Percentiles rank a stretch among this genome's conserved stretches.
Conservation (phyloP, 2,113 vertebrate genomes). For the Xiphorhynchus elegans region DNA sequence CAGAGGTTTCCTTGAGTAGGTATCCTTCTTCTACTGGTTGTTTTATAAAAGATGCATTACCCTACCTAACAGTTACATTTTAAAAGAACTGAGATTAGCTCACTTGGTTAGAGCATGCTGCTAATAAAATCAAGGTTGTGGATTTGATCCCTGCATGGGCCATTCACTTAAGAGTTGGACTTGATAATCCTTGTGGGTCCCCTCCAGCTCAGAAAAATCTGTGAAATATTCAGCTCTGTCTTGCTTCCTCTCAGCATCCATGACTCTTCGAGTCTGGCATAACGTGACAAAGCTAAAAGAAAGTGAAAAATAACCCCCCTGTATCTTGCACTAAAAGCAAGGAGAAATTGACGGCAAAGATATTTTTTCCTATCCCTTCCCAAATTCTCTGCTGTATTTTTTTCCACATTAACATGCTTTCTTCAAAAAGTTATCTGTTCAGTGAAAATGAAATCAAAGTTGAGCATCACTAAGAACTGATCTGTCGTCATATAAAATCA, state of each 20-base stretch:
- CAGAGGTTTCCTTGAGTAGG: rapidly evolving
- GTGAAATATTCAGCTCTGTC: background rate
- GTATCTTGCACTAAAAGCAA: background rate
- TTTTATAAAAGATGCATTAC: background rate
- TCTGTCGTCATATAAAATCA: background rate
- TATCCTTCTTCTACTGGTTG: background rate
- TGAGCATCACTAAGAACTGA: background rate
- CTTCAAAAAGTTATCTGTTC: background rate
- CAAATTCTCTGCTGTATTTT: background rate
- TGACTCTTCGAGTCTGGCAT: background rate
- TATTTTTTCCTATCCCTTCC: background rate
- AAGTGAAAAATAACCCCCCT: background rate
- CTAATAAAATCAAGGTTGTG: background rate
- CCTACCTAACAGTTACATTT: background rate
- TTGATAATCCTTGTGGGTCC: background rate
- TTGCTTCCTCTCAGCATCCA: background rate
- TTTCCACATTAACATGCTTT: background rate
- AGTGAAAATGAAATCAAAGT: background rate
- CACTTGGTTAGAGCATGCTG: background rate
- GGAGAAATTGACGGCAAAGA: background rate
- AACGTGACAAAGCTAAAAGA: background rate
- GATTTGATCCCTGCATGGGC: background rate
- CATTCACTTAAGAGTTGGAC: background rate
- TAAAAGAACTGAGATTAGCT: background rate
- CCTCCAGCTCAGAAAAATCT: background rate